A percentile compares a stretch with the other conserved stretches of the same genome.
Conservation (phyloP, 2,113 vertebrate species). For the Pongo pygmaeus region DNA sequence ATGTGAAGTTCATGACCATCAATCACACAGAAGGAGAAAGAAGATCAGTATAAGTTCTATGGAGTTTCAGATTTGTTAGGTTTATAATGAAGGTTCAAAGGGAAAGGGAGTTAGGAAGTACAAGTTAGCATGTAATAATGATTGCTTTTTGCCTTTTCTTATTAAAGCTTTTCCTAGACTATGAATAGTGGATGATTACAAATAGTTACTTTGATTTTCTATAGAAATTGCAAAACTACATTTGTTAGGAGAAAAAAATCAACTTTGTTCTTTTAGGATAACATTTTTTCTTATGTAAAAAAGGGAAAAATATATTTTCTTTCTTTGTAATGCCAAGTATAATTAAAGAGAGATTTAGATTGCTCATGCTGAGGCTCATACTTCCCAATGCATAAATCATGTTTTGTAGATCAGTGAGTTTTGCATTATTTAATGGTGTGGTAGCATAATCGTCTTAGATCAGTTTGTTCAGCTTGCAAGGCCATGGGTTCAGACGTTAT, state of each 20-base stretch:
- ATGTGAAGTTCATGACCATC: neutral
- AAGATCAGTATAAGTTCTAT: neutral
- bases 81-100: constrained; percentile 9
- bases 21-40: neutral
- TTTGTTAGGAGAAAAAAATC: constrained; percentile 13
- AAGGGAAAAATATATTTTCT: neutral
- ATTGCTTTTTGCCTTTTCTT: constrained; percentile 35
- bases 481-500: neutral
- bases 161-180: constrained; percentile 27
- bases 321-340: neutral
- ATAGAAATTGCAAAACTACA: constrained; percentile 49
- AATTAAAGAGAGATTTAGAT: constrained; percentile 46
- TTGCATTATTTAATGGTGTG: neutral
- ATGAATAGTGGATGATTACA: constrained; percentile 59
- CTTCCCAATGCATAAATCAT: neutral
- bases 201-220: constrained; percentile 56
- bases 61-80: neutral
- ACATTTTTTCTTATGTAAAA: constrained; percentile 38
- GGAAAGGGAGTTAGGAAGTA: neutral
- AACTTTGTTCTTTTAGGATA: constrained; percentile 27
- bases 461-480: neutral
- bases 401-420: neutral
- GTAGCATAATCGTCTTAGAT: neutral
- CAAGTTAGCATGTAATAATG: neutral
- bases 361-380: neutral